These are phyloP conservation scores for Meganola albula DNA, from an alignment of 2,888 invertebrate species.

Conservation along the genomic window DNA sequence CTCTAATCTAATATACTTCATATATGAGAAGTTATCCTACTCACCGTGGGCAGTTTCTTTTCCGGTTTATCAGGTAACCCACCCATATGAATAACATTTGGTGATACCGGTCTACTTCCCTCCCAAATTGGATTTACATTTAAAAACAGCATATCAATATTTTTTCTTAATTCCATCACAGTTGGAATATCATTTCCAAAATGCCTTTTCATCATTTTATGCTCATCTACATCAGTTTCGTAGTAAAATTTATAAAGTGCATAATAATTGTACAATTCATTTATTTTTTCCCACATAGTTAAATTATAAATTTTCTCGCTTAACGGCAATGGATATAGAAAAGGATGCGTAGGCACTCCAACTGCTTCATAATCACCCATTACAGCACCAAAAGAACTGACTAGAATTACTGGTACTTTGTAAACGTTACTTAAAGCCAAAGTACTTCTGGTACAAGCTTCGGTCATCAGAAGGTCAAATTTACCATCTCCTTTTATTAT, in stretches of 20 bases:
- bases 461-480: constrained; percentile 27
- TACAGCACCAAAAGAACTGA: constrained; percentile 33
- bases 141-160: constrained; percentile 44
- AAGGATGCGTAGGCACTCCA: constrained; percentile 33
- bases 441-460: constrained; percentile 20
- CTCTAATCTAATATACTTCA: too few relatives aligned
- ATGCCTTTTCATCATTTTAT: constrained; percentile 15
- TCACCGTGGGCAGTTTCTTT: constrained; percentile 45
- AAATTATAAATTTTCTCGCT: constrained; percentile 25
- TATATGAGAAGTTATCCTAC: too few relatives aligned
- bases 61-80: constrained; percentile 48
- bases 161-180: constrained; percentile 28
- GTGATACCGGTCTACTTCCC: constrained; percentile 47
- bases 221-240: constrained; percentile 15
- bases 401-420: constrained; percentile 29
- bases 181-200: constrained; percentile 23
- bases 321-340: constrained; percentile 29
- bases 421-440: constrained; percentile 24
- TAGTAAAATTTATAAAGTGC: constrained; percentile 8
- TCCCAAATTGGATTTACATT: constrained; percentile 53
- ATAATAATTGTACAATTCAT: constrained; percentile 11
- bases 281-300: constrained; percentile 23
- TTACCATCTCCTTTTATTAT: too few relatives aligned
- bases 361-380: constrained; percentile 21
- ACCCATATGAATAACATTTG: constrained; percentile 52